These are phyloP conservation scores for Aradophagus sp. DNA, from an alignment of 1,140 invertebrate species.

Conservation along the genomic window DNA sequence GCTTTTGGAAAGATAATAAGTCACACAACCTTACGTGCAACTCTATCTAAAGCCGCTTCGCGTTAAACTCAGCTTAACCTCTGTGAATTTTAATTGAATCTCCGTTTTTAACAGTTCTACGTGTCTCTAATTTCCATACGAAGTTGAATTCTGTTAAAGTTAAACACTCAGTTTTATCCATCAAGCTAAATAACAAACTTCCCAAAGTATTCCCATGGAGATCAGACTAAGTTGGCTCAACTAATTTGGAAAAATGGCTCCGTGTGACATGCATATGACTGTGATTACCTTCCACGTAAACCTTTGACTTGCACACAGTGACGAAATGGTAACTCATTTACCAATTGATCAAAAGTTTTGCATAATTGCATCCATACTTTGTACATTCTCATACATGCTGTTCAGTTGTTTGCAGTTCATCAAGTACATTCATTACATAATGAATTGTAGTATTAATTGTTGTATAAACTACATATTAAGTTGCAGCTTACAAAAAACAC, in stretches of 20 bases:
- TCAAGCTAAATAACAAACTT: conserved; percentile 53
- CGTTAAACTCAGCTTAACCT: conserved; percentile 58
- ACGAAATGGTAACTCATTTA: too few species aligned
- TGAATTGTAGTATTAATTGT: too few species aligned
- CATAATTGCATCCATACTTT: too few species aligned
- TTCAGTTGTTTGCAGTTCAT: too few species aligned
- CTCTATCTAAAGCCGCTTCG: conserved; percentile 52
- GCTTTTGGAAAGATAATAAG: conserved; percentile 56
- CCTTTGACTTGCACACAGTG: not conserved
- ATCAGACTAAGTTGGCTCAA: conserved; percentile 43
- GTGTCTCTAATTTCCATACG: conserved; percentile 57
- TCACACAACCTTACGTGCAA: conserved; percentile 54
- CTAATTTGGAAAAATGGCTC: conserved; percentile 46
- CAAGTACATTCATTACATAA: too few species aligned
- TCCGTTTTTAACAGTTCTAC: conserved; percentile 57
- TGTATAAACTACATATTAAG: too few species aligned
- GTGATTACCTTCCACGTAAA: too few species aligned
- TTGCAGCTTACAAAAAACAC: too few species aligned
- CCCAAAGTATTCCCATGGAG: conserved; percentile 26
- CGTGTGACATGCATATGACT: too few species aligned
- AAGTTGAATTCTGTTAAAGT: conserved; percentile 55
- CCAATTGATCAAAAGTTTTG: too few species aligned
- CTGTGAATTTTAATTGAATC: conserved; percentile 60
- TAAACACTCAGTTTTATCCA: conserved; percentile 50
- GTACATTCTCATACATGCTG: too few species aligned